These are phyloP conservation scores for Lucilia sericata DNA, from an alignment of 1,140 invertebrate genomes.

Conservation along the genomic window DNA sequence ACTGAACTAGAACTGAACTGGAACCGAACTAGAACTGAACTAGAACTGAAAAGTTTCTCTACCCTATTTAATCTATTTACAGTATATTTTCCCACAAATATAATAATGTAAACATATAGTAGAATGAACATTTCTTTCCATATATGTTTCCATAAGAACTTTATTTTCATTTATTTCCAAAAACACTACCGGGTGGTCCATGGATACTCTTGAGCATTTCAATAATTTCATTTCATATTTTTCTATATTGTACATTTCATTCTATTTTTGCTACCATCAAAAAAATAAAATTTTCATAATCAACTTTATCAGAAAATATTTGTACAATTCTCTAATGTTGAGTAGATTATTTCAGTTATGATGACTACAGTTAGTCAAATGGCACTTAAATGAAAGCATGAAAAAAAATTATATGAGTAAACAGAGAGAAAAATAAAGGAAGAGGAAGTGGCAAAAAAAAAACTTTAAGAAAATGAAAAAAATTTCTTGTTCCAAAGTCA, in stretches of 20 bases:
- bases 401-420: not conserved
- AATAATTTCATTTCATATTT: constrained; percentile 26
- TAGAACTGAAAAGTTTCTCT: no score
- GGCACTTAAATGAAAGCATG: not conserved
- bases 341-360: constrained; percentile 35
- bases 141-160: not conserved
- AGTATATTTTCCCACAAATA: no score
- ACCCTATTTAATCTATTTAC: no score
- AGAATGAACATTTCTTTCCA: not conserved
- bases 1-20: no score
- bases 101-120: not conserved
- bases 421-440: not conserved
- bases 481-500: not conserved
- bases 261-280: constrained; percentile 28
- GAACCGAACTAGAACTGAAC: no score
- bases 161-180: constrained; percentile 40
- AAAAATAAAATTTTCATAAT: constrained; percentile 39
- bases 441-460: not conserved
- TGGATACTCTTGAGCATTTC: constrained; percentile 32
- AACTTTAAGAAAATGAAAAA: not conserved
- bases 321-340: constrained; percentile 23
- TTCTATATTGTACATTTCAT: not conserved
- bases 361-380: constrained; percentile 24
- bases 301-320: constrained; percentile 35
- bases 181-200: not conserved